Conservation (phyloP, 1,140 invertebrate species). For the Apis cerana region DNA sequence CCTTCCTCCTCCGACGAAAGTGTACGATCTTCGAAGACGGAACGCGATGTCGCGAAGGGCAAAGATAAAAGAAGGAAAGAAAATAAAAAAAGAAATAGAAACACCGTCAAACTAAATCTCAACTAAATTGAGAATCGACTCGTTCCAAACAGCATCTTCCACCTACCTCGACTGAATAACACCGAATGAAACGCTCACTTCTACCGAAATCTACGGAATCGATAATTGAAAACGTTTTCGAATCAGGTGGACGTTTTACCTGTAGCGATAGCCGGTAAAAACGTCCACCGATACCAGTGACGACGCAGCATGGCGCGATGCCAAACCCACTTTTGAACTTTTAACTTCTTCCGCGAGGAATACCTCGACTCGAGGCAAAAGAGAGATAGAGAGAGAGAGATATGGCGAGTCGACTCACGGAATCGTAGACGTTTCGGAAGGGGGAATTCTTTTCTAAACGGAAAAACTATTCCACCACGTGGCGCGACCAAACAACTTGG, state of each 20-base stretch:
- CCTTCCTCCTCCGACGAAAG: background rate
- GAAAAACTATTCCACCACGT: background rate
- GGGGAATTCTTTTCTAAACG: background rate
- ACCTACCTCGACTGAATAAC: background rate
- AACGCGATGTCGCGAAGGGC: background rate
- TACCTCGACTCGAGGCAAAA: constrained; percentile 1
- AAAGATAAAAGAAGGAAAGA: too few relatives aligned
- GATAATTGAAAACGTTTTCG: constrained; percentile 67
- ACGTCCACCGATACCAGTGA: constrained; percentile 49
- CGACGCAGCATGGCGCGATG: constrained; percentile 57
- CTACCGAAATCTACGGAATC: constrained; percentile 17
- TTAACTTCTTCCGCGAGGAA: constrained; percentile 34
- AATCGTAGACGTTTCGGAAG: too few relatives aligned
- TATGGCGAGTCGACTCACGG: too few relatives aligned
- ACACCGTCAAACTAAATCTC: too few relatives aligned
- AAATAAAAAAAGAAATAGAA: background rate
- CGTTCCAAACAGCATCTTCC: too few relatives aligned
- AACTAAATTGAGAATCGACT: too few relatives aligned
- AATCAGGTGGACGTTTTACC: constrained; percentile 66
- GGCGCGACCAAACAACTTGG: background rate
- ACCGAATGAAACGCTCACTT: background rate
- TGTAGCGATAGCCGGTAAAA: constrained; percentile 59
- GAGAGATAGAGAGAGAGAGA: too few relatives aligned
- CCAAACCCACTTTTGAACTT: constrained; percentile 48
- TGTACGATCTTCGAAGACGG: background rate